Evolutionary conservation across 2,797 vertebrate species (phyloP).

Genomic region (Manis pentadactyla): DNA sequence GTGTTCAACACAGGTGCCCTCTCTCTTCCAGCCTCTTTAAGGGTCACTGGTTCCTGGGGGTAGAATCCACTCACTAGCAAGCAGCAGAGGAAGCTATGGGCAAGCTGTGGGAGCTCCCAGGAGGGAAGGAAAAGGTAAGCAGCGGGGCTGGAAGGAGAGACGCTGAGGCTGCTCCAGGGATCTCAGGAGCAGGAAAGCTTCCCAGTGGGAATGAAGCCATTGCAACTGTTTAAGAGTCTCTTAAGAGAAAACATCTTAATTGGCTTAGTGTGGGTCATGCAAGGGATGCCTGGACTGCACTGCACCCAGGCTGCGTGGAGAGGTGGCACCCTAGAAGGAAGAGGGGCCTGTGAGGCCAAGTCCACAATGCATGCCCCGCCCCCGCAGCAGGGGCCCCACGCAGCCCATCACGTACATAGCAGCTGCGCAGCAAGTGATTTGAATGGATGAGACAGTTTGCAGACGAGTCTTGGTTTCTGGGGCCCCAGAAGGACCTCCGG

Average conservation of each 20-base stretch:
- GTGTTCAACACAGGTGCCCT: background rate
- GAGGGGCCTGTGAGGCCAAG: background rate
- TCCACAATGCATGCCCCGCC: background rate
- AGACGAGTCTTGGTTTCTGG: background rate
- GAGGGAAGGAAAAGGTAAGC: background rate
- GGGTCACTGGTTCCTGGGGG: background rate
- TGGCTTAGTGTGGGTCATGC: background rate
- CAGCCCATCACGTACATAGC: too few relatives aligned
- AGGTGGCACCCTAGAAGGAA: background rate
- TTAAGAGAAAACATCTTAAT: background rate
- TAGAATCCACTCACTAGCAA: background rate
- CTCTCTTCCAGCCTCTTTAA: background rate
- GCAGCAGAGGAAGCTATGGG: background rate
- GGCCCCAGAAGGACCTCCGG: background rate
- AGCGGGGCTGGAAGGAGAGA: background rate
- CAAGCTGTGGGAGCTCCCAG: background rate
- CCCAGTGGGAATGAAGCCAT: background rate
- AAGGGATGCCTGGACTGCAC: rapidly evolving
- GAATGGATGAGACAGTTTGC: background rate
- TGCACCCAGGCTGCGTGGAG: background rate
- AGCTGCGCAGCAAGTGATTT: too few relatives aligned
- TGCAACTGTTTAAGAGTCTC: background rate
- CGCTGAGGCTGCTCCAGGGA: background rate
- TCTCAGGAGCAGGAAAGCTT: too few relatives aligned
- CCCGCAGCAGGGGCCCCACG: rapidly evolving